Evolutionary conservation across 2,797 vertebrate genomes (phyloP), one percentile per base, ranked within the genome.

Genomic region (Paratrypauchen microcephalus): DNA sequence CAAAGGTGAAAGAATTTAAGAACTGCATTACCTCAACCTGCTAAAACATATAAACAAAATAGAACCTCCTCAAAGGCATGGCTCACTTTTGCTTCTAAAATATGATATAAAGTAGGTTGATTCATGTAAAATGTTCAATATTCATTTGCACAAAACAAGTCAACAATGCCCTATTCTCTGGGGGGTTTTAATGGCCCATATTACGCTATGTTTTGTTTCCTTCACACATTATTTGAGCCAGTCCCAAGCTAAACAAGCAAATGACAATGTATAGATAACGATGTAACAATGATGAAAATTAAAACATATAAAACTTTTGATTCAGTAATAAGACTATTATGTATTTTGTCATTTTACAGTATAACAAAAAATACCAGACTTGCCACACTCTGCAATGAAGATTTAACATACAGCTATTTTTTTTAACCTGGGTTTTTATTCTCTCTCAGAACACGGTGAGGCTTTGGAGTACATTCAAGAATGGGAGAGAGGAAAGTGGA

Each of bases 391-490:
- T 52, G 26, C 48, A 45, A 15, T 63, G 70, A 75, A 26, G 64
- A 32, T 79, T 65, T 70, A 82, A 78, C 76, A 71, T 75, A 57
- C 62, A 60, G 65, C 65, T 5, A 50, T 73, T 75, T 69, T 32
- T 82, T n/a, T n/a, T n/a, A n/a, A 75, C 69, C 68, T 81, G 73
- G 72, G 70, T 55, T 64, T 77, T 36, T 36, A 8, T 9, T 5
- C 32, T 12, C 13, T 4, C 52, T 13, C 32, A 65, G 76, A 76
- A 81, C 60, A 64, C 21, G 63, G 56, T 72, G 68, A 55, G 57
- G n/a, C 52, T 77, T 83, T 85, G 76, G 76, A 81, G 23, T 57
- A 72, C 72, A 77, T 56, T 64, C 72, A 84, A 77, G 65, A 81
- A 78, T 64, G 60, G 75, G 26, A 52, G 21, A 39, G 47, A 45